Evolutionary conservation across 1,140 invertebrate genomes (phyloP).

Genomic region (Schmidtea mediterranea): DNA sequence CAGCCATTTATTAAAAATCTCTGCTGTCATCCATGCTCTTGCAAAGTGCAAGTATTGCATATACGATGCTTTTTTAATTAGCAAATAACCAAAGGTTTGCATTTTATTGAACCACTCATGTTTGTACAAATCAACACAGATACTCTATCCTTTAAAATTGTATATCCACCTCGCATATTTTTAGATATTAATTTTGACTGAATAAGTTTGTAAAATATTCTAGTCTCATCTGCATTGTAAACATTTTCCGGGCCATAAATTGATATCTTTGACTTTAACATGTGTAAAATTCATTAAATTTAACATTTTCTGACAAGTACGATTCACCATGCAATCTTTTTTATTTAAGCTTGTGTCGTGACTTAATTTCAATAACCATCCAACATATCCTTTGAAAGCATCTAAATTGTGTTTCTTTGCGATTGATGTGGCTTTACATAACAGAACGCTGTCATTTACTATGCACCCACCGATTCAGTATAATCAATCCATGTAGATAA

Average conservation of each 20-base stretch:
- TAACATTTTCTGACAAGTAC: too few species aligned
- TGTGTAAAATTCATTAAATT: too few species aligned
- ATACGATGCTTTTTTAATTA: slow-evolving; percentile 12
- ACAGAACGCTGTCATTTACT: too few species aligned
- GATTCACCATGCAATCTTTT: too few species aligned
- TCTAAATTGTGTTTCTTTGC: too few species aligned
- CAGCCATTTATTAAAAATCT: slow-evolving; percentile 15
- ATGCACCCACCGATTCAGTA: too few species aligned
- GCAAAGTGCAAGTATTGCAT: slow-evolving; percentile 18
- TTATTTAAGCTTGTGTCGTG: too few species aligned
- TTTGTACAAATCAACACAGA: slow-evolving; percentile 11
- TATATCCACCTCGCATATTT: slow-evolving; percentile 10
- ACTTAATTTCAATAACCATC: too few species aligned
- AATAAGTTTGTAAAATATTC: slow-evolving; percentile 26
- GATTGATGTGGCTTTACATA: too few species aligned
- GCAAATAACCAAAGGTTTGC: slow-evolving; percentile 11
- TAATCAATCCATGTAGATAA: too few species aligned
- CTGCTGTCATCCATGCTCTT: slow-evolving; percentile 29
- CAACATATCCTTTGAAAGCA: too few species aligned
- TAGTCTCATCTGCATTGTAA: slow-evolving; percentile 29
- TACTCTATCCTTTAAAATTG: slow-evolving; percentile 6
- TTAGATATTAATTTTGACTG: slow-evolving; percentile 21
- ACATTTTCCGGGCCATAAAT: slow-evolving; percentile 20
- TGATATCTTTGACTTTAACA: too few species aligned
- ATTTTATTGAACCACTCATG: slow-evolving; percentile 11